Conservation (phyloP, 2,113 vertebrate genomes). For the Psammodynastes pulverulentus region DNA sequence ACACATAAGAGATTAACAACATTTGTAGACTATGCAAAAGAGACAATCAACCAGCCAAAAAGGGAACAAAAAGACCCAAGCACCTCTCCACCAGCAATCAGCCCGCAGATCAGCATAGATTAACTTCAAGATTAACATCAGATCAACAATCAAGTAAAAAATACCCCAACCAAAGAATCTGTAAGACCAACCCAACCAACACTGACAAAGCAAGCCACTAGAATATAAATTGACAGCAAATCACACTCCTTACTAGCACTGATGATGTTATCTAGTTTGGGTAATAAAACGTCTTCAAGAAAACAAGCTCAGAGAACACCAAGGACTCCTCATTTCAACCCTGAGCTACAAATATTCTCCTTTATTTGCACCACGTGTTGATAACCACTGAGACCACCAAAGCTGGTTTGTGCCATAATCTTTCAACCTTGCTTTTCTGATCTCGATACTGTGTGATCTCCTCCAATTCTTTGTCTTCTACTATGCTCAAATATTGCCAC, state of each 20-base stretch:
- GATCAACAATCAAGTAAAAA: background rate
- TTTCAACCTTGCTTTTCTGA: background rate
- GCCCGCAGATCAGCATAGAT: background rate
- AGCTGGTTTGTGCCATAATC: background rate
- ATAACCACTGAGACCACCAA: background rate
- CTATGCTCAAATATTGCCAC: background rate
- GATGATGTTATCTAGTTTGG: background rate
- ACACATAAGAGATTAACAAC: background rate
- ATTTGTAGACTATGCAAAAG: background rate
- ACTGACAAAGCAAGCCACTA: background rate
- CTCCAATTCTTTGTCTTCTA: background rate
- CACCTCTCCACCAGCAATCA: background rate
- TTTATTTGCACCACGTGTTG: background rate
- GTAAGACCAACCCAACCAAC: background rate
- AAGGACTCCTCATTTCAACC: background rate
- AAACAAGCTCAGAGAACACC: background rate
- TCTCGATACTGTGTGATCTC: background rate
- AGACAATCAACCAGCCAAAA: background rate
- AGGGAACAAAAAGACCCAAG: background rate
- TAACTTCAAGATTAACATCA: background rate
- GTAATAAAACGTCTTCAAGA: background rate
- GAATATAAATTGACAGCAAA: background rate
- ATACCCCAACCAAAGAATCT: background rate
- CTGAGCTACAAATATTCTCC: background rate
- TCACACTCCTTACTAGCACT: background rate